Conservation (phyloP, 2,113 vertebrate genomes). For the Arothron firmamentum region DNA sequence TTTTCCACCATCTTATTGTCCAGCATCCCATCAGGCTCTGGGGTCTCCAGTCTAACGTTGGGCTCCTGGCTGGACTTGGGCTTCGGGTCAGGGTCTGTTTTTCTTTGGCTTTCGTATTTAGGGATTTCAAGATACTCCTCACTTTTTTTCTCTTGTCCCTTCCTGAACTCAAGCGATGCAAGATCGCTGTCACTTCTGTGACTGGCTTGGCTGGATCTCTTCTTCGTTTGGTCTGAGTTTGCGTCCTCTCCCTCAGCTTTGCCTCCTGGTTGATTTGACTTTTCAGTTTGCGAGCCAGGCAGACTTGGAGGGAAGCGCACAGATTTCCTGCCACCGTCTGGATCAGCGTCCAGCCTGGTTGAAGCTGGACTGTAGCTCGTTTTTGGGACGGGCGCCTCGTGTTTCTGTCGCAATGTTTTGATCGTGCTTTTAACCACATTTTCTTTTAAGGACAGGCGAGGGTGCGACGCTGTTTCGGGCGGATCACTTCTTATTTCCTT, state of each 20-base stretch:
- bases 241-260: slow-evolving; percentile 2
- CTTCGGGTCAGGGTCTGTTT: no score
- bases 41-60: no score
- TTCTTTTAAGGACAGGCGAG: neutral
- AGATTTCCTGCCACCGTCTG: slow-evolving; percentile 55
- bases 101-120: no score
- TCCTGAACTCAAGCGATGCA: neutral
- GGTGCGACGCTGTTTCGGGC: slow-evolving; percentile 23
- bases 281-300: slow-evolving; percentile 14
- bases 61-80: no score
- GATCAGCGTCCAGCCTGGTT: neutral
- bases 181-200: neutral
- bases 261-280: slow-evolving; percentile 1
- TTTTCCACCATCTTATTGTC: neutral
- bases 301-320: slow-evolving; percentile 60
- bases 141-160: neutral
- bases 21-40: no score
- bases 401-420: slow-evolving; percentile 4
- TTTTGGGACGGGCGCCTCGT: slow-evolving; percentile 1
- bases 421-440: slow-evolving; percentile 7
- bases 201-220: neutral
- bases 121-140: no score
- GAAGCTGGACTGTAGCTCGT: slow-evolving; percentile 2
- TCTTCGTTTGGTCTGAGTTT: slow-evolving; percentile 4
- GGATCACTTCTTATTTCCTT: slow-evolving; percentile 16